A percentile compares a stretch with the other conserved stretches of the same genome.
Conservation (phyloP, 2,113 vertebrate genomes). For the Centropus unirufus region DNA sequence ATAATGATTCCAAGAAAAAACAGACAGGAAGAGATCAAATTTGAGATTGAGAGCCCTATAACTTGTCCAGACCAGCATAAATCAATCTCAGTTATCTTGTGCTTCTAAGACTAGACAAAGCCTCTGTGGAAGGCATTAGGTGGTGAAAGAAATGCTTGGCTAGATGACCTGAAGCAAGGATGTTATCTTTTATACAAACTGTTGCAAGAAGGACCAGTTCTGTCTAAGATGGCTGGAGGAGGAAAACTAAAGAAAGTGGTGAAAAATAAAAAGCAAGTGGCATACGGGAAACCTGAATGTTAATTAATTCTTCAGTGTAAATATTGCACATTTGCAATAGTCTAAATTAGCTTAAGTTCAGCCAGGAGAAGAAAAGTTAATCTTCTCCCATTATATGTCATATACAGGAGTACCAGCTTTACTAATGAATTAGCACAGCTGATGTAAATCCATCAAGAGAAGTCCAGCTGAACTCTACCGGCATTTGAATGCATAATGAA, state of each 20-base stretch:
- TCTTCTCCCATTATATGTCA: neutral
- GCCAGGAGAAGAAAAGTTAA: neutral
- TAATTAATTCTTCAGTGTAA: neutral
- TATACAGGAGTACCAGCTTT: neutral
- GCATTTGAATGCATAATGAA: neutral
- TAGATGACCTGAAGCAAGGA: neutral
- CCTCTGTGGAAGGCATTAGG: neutral
- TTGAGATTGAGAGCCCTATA: neutral
- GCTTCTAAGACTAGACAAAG: constrained; percentile 22
- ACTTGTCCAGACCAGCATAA: constrained; percentile 6
- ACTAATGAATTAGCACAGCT: neutral
- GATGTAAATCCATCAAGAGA: neutral
- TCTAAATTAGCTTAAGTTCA: neutral
- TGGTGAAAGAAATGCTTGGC: neutral
- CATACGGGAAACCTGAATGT: neutral
- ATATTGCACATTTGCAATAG: neutral
- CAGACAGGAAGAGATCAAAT: neutral
- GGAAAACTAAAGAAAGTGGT: neutral
- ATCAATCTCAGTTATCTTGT: constrained; percentile 9
- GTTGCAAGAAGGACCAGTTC: neutral
- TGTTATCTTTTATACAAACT: neutral
- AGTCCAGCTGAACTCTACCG: neutral
- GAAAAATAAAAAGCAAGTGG: neutral
- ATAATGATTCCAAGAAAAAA: neutral
- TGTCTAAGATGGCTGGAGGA: neutral